Evolutionary conservation across 2,797 vertebrate genomes (phyloP), one percentile per base, ranked within the genome.

Genomic region (Propithecus deckenii): DNA sequence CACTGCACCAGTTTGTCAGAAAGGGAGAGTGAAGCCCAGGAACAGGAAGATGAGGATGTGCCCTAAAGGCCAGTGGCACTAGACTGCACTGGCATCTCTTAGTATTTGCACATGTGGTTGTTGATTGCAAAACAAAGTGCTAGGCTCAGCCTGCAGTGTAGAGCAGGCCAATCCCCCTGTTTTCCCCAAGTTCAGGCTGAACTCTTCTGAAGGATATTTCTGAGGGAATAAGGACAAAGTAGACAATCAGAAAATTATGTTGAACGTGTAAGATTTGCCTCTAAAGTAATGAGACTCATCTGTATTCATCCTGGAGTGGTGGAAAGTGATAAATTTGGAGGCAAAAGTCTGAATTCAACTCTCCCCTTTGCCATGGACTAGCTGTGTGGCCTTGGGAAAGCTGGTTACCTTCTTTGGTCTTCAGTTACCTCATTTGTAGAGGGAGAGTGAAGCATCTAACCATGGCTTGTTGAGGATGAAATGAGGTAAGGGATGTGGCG

Each of bases 261-360:
- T 65, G 55, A 89, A 75, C 13, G 30, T 38, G 28, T 84, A 22
- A 63, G 18, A 89, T 55, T 72, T 84, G 38, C 80, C 35, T 87
- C 32, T 46, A 79, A 94, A 48, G 5, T 90, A 65, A 41, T 65
- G 3, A 43, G 41, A 43, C 12, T 61, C 50, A 22, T 69, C 14
- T 81, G 50, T 96, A 43, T 83, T 89, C 43, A 41, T 89, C 38
- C 46, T 30, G 7, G 32, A 63, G n/a, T 83, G 28, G 32, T 61
- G 4, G 57, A 85, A 91, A 95, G 10, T 78, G 50, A 74, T 35
- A 46, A 55, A 69, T 89, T 93, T 79, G 84, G 59, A 95, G 78
- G 50, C 61, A 91, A 87, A 97, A 35, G 38, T 84, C 50, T 63
- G 8, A 86, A 52, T 89, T 94, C 69, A 67, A 41, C 20, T 67